Conservation (phyloP, 2,113 vertebrate species). For the Sardina pilchardus region DNA sequence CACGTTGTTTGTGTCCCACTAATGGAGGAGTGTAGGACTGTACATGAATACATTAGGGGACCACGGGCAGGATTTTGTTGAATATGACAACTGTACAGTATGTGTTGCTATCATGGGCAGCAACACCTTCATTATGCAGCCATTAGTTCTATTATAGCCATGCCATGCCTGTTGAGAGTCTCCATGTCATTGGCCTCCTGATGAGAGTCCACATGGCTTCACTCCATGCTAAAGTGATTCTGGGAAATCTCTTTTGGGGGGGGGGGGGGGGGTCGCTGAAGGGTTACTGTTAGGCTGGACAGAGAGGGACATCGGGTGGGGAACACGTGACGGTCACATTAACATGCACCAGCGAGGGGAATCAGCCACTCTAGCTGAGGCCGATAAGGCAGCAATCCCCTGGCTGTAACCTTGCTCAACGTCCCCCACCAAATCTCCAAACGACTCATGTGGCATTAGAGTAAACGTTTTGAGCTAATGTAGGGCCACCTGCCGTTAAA, state of each 20-base stretch:
- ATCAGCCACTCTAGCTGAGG: background rate
- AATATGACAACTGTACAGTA: no score
- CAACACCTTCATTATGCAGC: no score
- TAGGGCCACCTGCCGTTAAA: conserved; percentile 13
- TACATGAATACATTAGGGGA: no score
- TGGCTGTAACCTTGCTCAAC: background rate
- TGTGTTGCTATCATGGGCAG: no score
- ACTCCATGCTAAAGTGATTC: background rate
- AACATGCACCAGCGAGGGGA: background rate
- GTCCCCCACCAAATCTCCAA: background rate
- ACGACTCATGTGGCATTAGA: background rate
- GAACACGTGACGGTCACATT: background rate
- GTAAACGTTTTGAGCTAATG: conserved; percentile 23
- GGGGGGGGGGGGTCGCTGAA: background rate
- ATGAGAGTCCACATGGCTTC: background rate
- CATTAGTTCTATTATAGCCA: no score
- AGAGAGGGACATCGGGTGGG: background rate
- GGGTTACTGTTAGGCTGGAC: background rate
- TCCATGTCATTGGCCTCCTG: background rate
- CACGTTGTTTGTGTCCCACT: background rate
- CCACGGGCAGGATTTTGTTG: no score
- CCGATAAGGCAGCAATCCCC: background rate
- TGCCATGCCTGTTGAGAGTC: no score
- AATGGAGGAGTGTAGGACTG: background rate
- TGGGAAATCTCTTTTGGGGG: background rate